Percentiles rank a stretch among this genome's conserved stretches.
Evolutionary conservation across 2,888 invertebrate species (phyloP).

Genomic region (Sarcophaga rosellei): DNA sequence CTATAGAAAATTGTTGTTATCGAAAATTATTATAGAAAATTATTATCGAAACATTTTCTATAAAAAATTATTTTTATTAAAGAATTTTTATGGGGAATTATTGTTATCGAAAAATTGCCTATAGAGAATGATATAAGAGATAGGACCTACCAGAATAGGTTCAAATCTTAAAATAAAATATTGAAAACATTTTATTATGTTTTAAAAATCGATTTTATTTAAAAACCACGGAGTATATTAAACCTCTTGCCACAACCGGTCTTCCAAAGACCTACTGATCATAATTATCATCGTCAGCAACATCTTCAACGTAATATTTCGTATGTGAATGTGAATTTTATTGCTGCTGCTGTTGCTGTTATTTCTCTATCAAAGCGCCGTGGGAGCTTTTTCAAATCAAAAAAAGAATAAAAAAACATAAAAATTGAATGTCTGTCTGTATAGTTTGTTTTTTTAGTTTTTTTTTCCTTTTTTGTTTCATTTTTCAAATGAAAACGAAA

Average conservation of each 20-base stretch:
- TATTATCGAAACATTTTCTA: too few species aligned
- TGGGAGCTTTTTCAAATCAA: slow-evolving; percentile 28
- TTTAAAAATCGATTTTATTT: background rate
- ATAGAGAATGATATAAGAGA: too few species aligned
- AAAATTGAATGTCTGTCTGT: slow-evolving; percentile 10
- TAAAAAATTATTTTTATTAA: too few species aligned
- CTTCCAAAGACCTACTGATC: background rate
- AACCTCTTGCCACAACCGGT: slow-evolving; percentile 33
- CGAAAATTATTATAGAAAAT: too few species aligned
- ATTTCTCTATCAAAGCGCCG: slow-evolving; percentile 37
- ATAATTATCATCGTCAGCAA: background rate
- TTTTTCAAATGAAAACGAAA: too few species aligned
- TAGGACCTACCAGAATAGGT: too few species aligned
- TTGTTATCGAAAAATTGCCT: too few species aligned
- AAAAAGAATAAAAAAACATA: background rate
- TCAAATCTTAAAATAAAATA: too few species aligned
- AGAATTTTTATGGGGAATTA: too few species aligned
- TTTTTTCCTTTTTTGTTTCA: background rate
- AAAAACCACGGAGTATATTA: slow-evolving; percentile 9
- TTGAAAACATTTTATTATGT: too few species aligned
- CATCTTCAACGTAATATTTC: slow-evolving; percentile 33
- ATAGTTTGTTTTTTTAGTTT: background rate
- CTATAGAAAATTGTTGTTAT: too few species aligned
- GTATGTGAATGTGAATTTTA: slow-evolving; percentile 18
- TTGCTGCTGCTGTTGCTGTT: background rate